Conservation (phyloP, 2,797 vertebrate species). For the Acanthopagrus latus region DNA sequence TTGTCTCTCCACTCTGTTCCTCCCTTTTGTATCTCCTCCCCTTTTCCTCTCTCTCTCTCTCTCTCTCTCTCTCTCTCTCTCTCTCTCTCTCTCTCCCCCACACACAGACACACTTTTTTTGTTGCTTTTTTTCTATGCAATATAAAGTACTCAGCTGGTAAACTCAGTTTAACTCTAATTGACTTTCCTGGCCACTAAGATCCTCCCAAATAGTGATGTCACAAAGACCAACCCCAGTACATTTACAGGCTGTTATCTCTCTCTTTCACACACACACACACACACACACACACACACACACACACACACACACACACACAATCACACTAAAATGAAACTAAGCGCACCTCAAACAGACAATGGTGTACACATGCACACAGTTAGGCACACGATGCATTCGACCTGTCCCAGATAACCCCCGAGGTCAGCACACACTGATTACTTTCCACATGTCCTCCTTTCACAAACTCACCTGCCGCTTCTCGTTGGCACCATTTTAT, state of each 20-base stretch:
- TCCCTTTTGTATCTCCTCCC: conserved; percentile 84
- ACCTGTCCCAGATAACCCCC: conserved; percentile 53
- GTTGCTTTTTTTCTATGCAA: conserved; percentile 19
- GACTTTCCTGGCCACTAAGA: conserved; percentile 85
- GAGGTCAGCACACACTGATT: conserved; percentile 62
- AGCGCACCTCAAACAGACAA: conserved; percentile 5
- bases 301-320: conserved; percentile 2
- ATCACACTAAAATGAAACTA: neutral
- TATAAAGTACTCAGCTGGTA: conserved; percentile 80
- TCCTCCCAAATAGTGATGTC: conserved; percentile 84
- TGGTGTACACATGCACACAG: neutral
- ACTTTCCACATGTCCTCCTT: conserved; percentile 58
- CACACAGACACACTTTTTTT: conserved; percentile 46
- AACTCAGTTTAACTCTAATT: conserved; percentile 86
- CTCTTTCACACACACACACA: conserved; percentile 9
- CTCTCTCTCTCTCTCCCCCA: conserved; percentile 11
- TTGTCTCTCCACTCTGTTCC: conserved; percentile 76
- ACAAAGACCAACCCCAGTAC: conserved; percentile 62
- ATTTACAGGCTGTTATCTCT: conserved; percentile 48
- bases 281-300: conserved; percentile 6
- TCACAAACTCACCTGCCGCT: conserved; percentile 78
- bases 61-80: conserved; percentile 45
- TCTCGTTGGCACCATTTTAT: conserved; percentile 69
- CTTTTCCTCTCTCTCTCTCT: conserved; percentile 73
- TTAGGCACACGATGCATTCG: conserved; percentile 25